A percentile compares a stretch with the other conserved stretches of the same genome.
Evolutionary conservation across 2,888 invertebrate species (phyloP).

Genomic region (Iphiclides podalirius): DNA sequence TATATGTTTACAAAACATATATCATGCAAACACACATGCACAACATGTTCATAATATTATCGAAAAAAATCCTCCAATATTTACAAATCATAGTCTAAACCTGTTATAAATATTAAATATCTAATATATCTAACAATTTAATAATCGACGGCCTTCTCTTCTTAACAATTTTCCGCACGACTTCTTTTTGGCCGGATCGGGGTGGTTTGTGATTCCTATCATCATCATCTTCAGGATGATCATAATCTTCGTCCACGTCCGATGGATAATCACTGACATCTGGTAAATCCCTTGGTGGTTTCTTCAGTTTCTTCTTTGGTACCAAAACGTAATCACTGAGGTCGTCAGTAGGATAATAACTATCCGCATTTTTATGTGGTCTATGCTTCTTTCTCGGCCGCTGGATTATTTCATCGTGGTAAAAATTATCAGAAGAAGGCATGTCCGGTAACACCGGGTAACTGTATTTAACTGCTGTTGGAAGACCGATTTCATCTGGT

Average conservation of each 20-base stretch:
- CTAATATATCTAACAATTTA: slow-evolving; percentile 68
- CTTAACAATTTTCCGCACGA: slow-evolving; percentile 62
- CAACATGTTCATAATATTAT: no score
- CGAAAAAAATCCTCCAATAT: no score
- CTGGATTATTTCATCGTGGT: slow-evolving; percentile 50
- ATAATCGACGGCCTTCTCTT: slow-evolving; percentile 58
- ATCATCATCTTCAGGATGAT: slow-evolving; percentile 50
- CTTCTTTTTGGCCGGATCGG: slow-evolving; percentile 48
- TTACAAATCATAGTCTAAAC: no score
- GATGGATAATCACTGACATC: slow-evolving; percentile 53
- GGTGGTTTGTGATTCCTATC: slow-evolving; percentile 47
- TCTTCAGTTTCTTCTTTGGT: slow-evolving; percentile 66
- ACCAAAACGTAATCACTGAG: slow-evolving; percentile 64
- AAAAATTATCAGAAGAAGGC: slow-evolving; percentile 47
- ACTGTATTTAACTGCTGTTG: slow-evolving; percentile 39
- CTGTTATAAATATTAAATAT: no score
- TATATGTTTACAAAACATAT: no score
- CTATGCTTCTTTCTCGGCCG: slow-evolving; percentile 60
- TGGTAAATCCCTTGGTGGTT: slow-evolving; percentile 43
- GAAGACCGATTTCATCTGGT: slow-evolving; percentile 46
- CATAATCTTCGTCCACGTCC: slow-evolving; percentile 58
- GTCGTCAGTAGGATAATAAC: slow-evolving; percentile 46
- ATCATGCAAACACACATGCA: no score
- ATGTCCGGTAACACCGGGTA: slow-evolving; percentile 52
- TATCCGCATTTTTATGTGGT: slow-evolving; percentile 54